phyloP scores from a whole-genome alignment of 2,888 invertebrate genomes.

The Morpho helenor region DNA sequence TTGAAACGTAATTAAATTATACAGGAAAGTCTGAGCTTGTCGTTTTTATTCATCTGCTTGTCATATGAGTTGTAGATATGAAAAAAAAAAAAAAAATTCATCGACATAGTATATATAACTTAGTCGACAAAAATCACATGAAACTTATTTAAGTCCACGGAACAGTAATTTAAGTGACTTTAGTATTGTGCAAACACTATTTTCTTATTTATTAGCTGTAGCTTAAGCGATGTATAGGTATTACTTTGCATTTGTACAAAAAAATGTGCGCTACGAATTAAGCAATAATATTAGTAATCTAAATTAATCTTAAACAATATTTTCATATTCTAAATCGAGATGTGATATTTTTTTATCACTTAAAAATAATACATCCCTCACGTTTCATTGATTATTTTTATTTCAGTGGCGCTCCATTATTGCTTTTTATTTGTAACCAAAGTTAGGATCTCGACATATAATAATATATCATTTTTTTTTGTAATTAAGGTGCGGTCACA shows the following conservation, averaged over 20 bases:
- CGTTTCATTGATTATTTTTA: conserved; percentile 8
- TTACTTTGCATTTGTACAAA: conserved; percentile 66
- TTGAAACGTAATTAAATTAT: conserved; percentile 57
- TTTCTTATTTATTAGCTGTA: conserved; percentile 63
- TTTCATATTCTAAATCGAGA: conserved; percentile 69
- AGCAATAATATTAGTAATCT: conserved; percentile 54
- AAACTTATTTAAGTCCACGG: conserved; percentile 25
- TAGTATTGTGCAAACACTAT: conserved; percentile 46
- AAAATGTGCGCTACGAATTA: conserved; percentile 47
- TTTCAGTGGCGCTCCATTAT: background rate
- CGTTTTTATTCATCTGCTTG: conserved; percentile 55
- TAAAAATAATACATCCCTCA: conserved; percentile 33
- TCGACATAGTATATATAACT: conserved; percentile 1
- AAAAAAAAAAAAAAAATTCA: conserved; percentile 16
- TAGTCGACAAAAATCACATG: conserved; percentile 5
- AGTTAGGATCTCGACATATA: background rate
- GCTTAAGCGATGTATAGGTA: conserved; percentile 57
- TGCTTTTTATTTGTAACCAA: conserved; percentile 7
- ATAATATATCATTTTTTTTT: too few relatives aligned
- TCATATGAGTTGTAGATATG: conserved; percentile 40
- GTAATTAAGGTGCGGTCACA: too few relatives aligned
- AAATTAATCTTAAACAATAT: conserved; percentile 47
- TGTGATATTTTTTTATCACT: conserved; percentile 69
- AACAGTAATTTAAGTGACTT: conserved; percentile 34
- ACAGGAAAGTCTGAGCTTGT: conserved; percentile 76